These are phyloP conservation scores for Dryobota labecula DNA, from an alignment of 2,888 invertebrate genomes.

Conservation along the genomic window DNA sequence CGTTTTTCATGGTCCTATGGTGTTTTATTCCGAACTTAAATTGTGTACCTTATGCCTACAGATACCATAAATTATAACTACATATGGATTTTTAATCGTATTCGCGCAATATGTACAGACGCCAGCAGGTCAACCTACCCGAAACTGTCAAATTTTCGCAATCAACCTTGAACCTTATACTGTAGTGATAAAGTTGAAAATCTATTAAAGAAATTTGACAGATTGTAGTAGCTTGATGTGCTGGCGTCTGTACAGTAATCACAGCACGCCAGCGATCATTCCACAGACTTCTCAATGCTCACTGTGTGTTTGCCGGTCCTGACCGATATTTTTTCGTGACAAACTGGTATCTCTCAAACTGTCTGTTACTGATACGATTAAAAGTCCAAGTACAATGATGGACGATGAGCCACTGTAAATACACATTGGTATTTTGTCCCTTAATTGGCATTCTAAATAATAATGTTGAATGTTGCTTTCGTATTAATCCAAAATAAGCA, in stretches of 20 bases:
- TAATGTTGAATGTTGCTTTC: background rate
- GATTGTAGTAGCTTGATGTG: no score
- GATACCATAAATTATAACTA: background rate
- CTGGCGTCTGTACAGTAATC: no score
- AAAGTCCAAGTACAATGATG: background rate
- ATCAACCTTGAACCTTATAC: no score
- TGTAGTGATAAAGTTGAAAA: no score
- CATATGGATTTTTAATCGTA: background rate
- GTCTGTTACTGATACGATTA: background rate
- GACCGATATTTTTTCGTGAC: background rate
- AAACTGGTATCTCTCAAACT: background rate
- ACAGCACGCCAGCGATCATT: background rate
- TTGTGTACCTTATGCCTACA: no score
- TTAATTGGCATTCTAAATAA: background rate
- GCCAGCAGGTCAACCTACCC: no score
- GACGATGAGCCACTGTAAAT: background rate
- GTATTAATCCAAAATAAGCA: background rate
- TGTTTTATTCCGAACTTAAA: background rate
- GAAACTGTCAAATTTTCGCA: no score
- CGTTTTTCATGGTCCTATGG: background rate
- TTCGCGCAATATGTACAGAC: no score
- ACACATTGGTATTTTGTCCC: background rate
- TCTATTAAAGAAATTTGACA: no score
- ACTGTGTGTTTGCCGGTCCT: background rate
- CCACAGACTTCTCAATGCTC: background rate